phyloP scores from a whole-genome alignment of 2,888 invertebrate species.

The Catocala fraxini region DNA sequence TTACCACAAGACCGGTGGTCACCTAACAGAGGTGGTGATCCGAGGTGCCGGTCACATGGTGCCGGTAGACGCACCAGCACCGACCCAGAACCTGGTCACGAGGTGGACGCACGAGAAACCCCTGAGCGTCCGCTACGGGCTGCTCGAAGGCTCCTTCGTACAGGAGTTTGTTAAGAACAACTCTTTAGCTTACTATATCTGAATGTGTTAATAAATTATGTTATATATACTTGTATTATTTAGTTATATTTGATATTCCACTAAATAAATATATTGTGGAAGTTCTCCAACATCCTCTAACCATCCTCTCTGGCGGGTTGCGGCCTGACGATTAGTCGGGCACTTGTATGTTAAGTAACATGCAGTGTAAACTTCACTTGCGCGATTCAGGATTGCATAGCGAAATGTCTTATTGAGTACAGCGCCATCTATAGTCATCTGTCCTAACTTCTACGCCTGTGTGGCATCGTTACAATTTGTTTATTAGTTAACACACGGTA shows the following conservation, averaged over 20 bases:
- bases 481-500: too few species aligned
- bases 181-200: slow-evolving; percentile 41
- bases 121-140: slow-evolving; percentile 40
- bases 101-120: slow-evolving; percentile 79
- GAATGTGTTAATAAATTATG: slow-evolving; percentile 11
- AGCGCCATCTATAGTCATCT: too few species aligned
- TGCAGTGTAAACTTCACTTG: too few species aligned
- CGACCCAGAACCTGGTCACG: slow-evolving; percentile 84
- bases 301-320: too few species aligned
- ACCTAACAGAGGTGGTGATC: slow-evolving; percentile 86
- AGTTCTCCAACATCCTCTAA: too few species aligned
- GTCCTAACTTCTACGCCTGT: too few species aligned
- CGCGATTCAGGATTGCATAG: too few species aligned
- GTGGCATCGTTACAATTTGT: too few species aligned
- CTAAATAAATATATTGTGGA: neutral
- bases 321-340: too few species aligned
- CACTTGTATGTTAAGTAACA: too few species aligned
- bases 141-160: slow-evolving; percentile 41
- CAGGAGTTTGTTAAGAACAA: slow-evolving; percentile 49
- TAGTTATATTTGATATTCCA: neutral
- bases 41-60: slow-evolving; percentile 90
- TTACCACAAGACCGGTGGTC: slow-evolving; percentile 85
- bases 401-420: too few species aligned
- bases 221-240: slow-evolving; percentile 9
- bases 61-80: slow-evolving; percentile 87